Evolutionary conservation across 2,797 vertebrate genomes (phyloP), one percentile per base, ranked within the genome.

Genomic region (Mormyrops boulengeri): DNA sequence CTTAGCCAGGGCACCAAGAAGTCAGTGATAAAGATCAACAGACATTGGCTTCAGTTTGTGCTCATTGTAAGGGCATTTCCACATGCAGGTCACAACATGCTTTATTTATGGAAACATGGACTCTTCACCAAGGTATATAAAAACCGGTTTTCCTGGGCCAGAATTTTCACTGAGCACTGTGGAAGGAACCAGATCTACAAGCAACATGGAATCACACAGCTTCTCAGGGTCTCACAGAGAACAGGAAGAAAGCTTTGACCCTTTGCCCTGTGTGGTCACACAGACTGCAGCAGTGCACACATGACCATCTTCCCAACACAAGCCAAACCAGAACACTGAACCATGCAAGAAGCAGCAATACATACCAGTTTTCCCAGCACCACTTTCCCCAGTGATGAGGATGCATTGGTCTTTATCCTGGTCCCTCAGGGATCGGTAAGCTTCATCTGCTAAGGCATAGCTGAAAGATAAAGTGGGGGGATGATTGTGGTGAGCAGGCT

Each of bases 391-490:
- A 34, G 99, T 99, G 92, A 99, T 99, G 90, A 99, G 97, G 92
- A 99, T 99, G 90, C 99, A 99, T 77, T 99, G 99, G 94, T 99
- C 98, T 94, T 99, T 99, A 94, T 99, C 98, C 94, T 99, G 99
- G 95, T 99, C 98, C 91, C 98, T 96, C 91, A 99, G 95, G 17
- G 99, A 99, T 91, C 98, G 95, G 93, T 99, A 99, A 2, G 98
- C 99, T 95, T 99, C 98, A 92, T 99, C 99, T 88, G 99, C 97
- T 92, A 99, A 93, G 90, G 99, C 98, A 89, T 98, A 99, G 91
- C 99, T 99, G 96, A 11, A 95, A 94, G 90, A 94, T 41, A 93
- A 47, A 90, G 69, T 2, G 89, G 12, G 91, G 12, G 26, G 85
- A 53, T 22, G 30, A 44, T 17, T 38, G 66, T 73, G 66, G 66